Base-by-base conservation (phyloP, 2,888 invertebrate species). In the Piscicola geometra region DNA sequence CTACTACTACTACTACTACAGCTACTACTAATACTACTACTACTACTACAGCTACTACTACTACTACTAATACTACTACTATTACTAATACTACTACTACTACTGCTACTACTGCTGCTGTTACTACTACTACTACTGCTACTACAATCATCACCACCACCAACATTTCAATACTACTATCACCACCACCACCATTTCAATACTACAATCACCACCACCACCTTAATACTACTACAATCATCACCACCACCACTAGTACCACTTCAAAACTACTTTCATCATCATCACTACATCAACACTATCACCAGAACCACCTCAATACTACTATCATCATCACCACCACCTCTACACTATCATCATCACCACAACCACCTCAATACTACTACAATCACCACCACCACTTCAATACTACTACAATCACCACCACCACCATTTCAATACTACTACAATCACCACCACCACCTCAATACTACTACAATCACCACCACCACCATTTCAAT, bases 201-300 rank as follows among this genome's bases (percentile, higher is more conserved):
- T 18, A 15, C 25, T n/a, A 21, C 41, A 35, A 50, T 71, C 41
- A 9, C 15, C 41, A 41, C 41, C 41, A 41, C 41, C 41, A 41
- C 41, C 41, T 41, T 15, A n/a, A n/a, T n/a, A n/a, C n/a, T n/a
- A n/a, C n/a, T 60, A 15, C 68, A 85, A 72, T 83, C 64, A 82
- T n/a, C n/a, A 5, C 5, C 41, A 80, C 66, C 81, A 93, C 94
- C 82, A 94, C n/a, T n/a, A n/a, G n/a, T n/a, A n/a, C n/a, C n/a
- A n/a, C n/a, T n/a, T n/a, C n/a, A n/a, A 28, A 41, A 30, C 50
- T 18, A 15, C 25, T n/a, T 9, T 25, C 35, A 50, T 71, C 41
- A 9, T 41, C 41, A 41, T 15, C 41, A 41, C 41, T 15, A 41
- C 41, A 5, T 41, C 41, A n/a, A n/a, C n/a, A n/a, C n/a, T n/a